Evolutionary conservation across 2,888 invertebrate species (phyloP), one percentile per base, ranked within the genome.

Genomic region (Rhodophaea formosa): DNA sequence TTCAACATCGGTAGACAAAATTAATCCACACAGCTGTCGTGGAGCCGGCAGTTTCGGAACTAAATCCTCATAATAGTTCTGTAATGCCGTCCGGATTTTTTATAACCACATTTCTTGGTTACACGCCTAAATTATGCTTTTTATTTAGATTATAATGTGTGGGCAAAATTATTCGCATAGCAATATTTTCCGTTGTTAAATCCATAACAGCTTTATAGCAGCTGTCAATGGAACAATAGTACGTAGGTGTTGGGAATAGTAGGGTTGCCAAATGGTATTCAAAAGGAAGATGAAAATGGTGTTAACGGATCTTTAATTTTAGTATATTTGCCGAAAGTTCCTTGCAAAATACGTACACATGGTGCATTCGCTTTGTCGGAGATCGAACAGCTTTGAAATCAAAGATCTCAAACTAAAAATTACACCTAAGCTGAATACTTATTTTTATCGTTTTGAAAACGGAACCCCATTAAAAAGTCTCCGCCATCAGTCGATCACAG

Each of bases 21-120:
- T 80, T 81, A 81, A 83, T 84, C 74, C 71, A 63, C 69, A 70
- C 86, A 86, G 87, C 86, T 86, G 87, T 78, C 72, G 74, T 67
- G 63, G 66, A 35, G 65, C 61, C 62, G 63, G 71, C 69, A 56
- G 61, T 58, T 57, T 53, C 51, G 56, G 57, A 54, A 53, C 51
- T 51, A 56, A 62, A 58, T 55, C 55, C 55, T 32, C 46, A 14
- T 54, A 51, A 58, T 56, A 51, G 61, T 56, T 57, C 59, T 47
- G 45, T 45, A 35, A 59, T 46, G 42, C 45, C 35, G 45, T 16
- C 32, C 15, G 51, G 16, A 30, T 15, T 51, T 51, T 51, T 39
- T 39, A 39, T 35, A 15, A 51, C 35, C 51, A 16, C 51, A 51
- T 51, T 44, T 54, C 43, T 42, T 7, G 32, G 32, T 23, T 23